A percentile compares a stretch with the other conserved stretches of the same genome.
Evolutionary conservation across 2,113 vertebrate genomes (phyloP).

Genomic region (Chelonoidis abingdonii): DNA sequence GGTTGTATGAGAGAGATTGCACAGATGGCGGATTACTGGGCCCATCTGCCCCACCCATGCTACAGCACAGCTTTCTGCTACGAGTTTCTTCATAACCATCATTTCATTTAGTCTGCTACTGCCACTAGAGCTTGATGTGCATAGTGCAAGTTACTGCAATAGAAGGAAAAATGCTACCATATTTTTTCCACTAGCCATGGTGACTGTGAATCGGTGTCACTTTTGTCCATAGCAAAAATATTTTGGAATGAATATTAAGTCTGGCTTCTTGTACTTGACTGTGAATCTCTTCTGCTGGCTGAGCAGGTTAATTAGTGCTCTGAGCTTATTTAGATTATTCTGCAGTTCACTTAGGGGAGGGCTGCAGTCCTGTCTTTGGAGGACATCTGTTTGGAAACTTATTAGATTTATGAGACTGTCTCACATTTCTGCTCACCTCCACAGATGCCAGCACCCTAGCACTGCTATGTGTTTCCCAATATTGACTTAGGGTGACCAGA

Average conservation of each 20-base stretch:
- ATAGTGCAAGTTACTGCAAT: background rate
- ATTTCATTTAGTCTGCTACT: background rate
- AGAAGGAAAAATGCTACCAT: background rate
- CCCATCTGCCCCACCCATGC: background rate
- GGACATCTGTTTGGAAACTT: background rate
- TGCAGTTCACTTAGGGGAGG: background rate
- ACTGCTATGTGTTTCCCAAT: background rate
- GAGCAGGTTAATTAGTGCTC: background rate
- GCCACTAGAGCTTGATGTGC: background rate
- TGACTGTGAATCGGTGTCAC: background rate
- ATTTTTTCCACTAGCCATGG: background rate
- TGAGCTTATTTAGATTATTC: background rate
- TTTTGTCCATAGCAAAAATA: background rate
- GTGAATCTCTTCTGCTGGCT: background rate
- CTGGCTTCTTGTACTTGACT: background rate
- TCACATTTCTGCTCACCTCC: background rate
- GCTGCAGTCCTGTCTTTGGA: background rate
- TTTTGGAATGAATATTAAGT: background rate
- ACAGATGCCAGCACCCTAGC: background rate
- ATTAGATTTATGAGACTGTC: background rate
- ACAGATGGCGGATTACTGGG: background rate
- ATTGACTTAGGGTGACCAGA: background rate
- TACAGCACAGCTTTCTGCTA: background rate
- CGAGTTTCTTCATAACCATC: background rate
- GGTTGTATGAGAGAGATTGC: background rate